Evolutionary conservation across 2,888 invertebrate species (phyloP).

Genomic region (Gerosis bhagava): DNA sequence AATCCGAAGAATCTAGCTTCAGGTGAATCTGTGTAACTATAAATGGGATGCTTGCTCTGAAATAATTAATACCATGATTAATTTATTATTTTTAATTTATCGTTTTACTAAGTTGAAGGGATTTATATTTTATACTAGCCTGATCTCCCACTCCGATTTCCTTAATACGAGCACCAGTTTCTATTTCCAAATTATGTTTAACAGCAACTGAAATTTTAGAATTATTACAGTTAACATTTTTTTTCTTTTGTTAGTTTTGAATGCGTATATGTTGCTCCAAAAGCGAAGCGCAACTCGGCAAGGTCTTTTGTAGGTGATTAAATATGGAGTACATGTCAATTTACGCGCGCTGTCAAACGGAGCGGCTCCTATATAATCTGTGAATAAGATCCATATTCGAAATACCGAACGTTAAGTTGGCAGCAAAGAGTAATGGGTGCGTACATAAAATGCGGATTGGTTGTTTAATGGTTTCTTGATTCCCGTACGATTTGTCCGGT

Average conservation of each 20-base stretch:
- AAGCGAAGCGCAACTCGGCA: slow-evolving; percentile 46
- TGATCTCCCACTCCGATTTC: slow-evolving; percentile 91
- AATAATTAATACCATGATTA: too few species aligned
- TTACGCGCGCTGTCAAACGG: slow-evolving; percentile 32
- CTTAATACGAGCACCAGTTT: slow-evolving; percentile 86
- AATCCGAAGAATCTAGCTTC: slow-evolving; percentile 53
- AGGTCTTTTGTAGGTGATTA: slow-evolving; percentile 78
- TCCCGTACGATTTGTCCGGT: slow-evolving; percentile 62
- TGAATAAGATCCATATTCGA: slow-evolving; percentile 8
- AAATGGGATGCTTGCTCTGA: slow-evolving; percentile 67
- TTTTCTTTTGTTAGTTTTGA: slow-evolving; percentile 81
- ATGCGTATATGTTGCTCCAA: slow-evolving; percentile 70
- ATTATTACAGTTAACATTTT: slow-evolving; percentile 42
- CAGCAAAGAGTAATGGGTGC: slow-evolving; percentile 36
- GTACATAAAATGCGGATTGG: slow-evolving; percentile 65
- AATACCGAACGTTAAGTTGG: slow-evolving; percentile 24
- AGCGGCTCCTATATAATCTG: slow-evolving; percentile 17
- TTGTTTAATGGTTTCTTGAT: slow-evolving; percentile 80
- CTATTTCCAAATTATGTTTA: slow-evolving; percentile 84
- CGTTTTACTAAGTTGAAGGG: too few species aligned
- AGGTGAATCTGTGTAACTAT: slow-evolving; percentile 49
- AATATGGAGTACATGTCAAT: slow-evolving; percentile 58
- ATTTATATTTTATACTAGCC: slow-evolving; percentile 78
- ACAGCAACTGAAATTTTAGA: slow-evolving; percentile 69
- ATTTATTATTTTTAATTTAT: too few species aligned